Evolutionary conservation across 1,140 invertebrate genomes (phyloP), one percentile per base, ranked within the genome.

Genomic region (Microvelia longipes): DNA sequence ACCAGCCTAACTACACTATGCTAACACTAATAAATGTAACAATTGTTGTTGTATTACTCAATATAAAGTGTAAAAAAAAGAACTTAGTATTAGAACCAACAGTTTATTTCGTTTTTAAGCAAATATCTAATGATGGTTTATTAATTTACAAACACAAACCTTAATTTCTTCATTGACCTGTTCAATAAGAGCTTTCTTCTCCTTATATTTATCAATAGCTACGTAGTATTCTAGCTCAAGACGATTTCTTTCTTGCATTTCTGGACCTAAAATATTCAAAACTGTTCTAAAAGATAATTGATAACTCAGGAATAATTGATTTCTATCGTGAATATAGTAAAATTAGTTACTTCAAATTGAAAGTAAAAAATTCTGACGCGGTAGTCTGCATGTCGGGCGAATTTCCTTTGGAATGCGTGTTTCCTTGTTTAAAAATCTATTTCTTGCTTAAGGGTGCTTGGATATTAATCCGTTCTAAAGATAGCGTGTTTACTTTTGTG

Each of bases 181-280:
- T n/a, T 64, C 28, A 28, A 64, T 29, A 2, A 71, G 26, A 13
- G n/a, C 28, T 19, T 2, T 28, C 2, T 71, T 68, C 25, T 71
- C 60, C 69, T 65, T 69, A 26, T 66, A 30, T 28, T 35, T 66
- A 35, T 35, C 71, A 15, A 64, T 66, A 1, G 29, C 63, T 11
- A 29, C 1, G 60, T 67, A 63, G 64, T 67, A 72, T 35, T 71
- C 67, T 24, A 27, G 29, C 27, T 75, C 74, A 25, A 73, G 28
- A 28, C 62, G 68, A 25, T 68, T 61, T 66, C 71, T 72, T 60
- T 74, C 73, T 50, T 70, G 67, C 27, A 71, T 70, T 62, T 74
- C 73, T 30, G 73, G 73, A 68, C 72, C 74, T 75, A 69, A 50
- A 69, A 67, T 67, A 28, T 30, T 28, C 68, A 66, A 14, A 67